Conservation (phyloP, 2,888 invertebrate species). For the Crematogaster levior region DNA sequence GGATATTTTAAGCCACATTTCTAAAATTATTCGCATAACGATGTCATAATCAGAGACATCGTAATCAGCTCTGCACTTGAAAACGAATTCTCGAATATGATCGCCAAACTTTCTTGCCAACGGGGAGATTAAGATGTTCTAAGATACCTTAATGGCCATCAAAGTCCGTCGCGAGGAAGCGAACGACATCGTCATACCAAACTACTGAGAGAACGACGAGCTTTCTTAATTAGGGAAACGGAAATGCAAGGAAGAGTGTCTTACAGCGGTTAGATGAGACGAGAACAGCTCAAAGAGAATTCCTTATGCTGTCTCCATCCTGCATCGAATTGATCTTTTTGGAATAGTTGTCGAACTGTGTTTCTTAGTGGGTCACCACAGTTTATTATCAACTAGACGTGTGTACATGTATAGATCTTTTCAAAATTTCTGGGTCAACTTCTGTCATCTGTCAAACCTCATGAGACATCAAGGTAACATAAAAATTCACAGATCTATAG, state of each 20-base stretch:
- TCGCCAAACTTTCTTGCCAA: slow-evolving; percentile 51
- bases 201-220: slow-evolving; percentile 60
- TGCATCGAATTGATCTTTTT: slow-evolving; percentile 1
- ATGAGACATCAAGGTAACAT: not conserved
- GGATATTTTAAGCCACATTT: not conserved
- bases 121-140: slow-evolving; percentile 39
- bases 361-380: slow-evolving; percentile 13
- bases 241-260: slow-evolving; percentile 36
- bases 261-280: slow-evolving; percentile 27
- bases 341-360: not conserved
- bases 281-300: slow-evolving; percentile 44
- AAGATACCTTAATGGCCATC: slow-evolving; percentile 49
- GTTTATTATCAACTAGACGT: slow-evolving; percentile 12
- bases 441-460: not conserved
- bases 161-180: slow-evolving; percentile 38
- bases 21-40: slow-evolving; percentile 19
- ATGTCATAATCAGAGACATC: slow-evolving; percentile 20
- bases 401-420: no score
- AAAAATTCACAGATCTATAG: not conserved
- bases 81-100: slow-evolving; percentile 47
- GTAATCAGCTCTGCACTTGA: slow-evolving; percentile 23
- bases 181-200: slow-evolving; percentile 45
- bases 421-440: not conserved
- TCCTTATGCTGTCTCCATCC: slow-evolving; percentile 19
- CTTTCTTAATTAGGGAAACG: slow-evolving; percentile 70